Base-by-base conservation (phyloP, 2,113 vertebrate genomes). In the Trogon melanurus region DNA sequence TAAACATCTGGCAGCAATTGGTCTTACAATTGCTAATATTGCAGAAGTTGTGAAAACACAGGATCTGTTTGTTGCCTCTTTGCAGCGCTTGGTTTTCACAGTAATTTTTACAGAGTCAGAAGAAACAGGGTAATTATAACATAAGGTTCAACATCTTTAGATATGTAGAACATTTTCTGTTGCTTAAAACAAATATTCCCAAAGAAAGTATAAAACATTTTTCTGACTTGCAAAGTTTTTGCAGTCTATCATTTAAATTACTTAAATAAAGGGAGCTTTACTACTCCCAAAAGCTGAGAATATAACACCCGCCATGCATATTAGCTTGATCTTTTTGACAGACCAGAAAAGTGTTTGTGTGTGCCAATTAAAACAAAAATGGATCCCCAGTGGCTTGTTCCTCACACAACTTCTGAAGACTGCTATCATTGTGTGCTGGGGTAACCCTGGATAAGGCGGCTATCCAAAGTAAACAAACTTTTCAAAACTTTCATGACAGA, bases 401-500 rank as follows among this genome's bases (percentile, higher is more conserved):
- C 97, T 98, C 98, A 97, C 95, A 97, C 96, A 95, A 96, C 97
- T 98, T 97, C 96, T 98, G 94, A 98, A 98, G 97, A 98, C 98
- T 98, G 98, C 97, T 98, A 98, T 98, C 98, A 98, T 98, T 98
- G 98, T 98, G 96, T 98, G 98, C 97, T 91, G 97, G 97, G 97
- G 97, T 97, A 97, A 98, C 98, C 98, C 98, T 98, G 97, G 97
- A 98, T 97, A 97, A 98, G 96, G 97, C 98, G 95, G 85, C 96
- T 97, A 90, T 98, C 98, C 98, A 98, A 98, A 98, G 97, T 98
- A 98, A 99, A 98, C 98, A 98, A 98, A 98, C 97, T 98, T 98
- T 97, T 98, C 98, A 98, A 98, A 98, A 98, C 98, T 98, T 98
- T 98, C 97, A 96, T 98, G 97, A 98, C 98, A 98, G 98, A 98